A percentile compares a stretch with the other conserved stretches of the same genome.
phyloP scores from a whole-genome alignment of 1,140 invertebrate species.

The Drosophila paulistorum region DNA sequence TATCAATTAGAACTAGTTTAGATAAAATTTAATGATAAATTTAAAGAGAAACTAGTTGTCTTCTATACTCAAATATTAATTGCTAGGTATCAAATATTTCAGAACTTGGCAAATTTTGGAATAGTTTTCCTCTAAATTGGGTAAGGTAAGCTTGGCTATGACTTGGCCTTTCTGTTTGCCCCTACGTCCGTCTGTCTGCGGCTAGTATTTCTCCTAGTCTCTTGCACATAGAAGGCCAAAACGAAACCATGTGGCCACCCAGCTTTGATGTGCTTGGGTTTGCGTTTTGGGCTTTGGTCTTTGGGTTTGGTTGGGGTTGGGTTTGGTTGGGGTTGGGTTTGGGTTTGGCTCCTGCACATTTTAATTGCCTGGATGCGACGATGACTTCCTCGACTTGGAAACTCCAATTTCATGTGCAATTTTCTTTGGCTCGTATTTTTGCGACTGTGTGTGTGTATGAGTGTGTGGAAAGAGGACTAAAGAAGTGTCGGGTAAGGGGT shows the following conservation, averaged over 20 bases:
- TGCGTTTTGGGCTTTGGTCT: background rate
- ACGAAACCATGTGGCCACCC: background rate
- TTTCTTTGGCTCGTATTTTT: constrained; percentile 46
- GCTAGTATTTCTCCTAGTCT: background rate
- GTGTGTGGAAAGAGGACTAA: background rate
- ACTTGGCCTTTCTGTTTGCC: background rate
- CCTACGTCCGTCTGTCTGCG: background rate
- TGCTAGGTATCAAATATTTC: constrained; percentile 3
- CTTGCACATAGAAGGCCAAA: background rate
- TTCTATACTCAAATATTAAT: background rate
- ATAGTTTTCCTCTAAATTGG: background rate
- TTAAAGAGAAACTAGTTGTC: no score
- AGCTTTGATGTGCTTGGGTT: background rate
- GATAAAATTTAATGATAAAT: no score
- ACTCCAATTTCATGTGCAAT: constrained; percentile 66
- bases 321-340: background rate
- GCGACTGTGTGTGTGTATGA: background rate
- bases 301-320: background rate
- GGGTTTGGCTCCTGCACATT: constrained; percentile 47
- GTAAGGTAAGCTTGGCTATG: background rate
- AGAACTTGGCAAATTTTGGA: background rate
- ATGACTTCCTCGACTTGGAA: constrained; percentile 52
- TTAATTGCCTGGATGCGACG: constrained; percentile 65
- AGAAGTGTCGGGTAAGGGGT: background rate
- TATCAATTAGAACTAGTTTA: no score